phyloP scores from a whole-genome alignment of 2,113 vertebrate genomes.

The Dicrurus megarhynchus region DNA sequence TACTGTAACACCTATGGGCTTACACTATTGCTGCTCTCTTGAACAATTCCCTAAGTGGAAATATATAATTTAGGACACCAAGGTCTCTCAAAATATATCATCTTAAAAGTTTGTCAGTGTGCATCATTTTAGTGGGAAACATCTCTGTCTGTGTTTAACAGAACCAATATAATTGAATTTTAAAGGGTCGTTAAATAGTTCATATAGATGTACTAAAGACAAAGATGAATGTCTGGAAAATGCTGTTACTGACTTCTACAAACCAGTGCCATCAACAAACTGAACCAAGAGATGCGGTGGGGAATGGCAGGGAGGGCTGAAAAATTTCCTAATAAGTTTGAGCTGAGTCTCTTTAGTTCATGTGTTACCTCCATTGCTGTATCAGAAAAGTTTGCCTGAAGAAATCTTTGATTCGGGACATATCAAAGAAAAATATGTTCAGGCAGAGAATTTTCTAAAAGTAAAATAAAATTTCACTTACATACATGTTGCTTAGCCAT shows the following conservation, averaged over 20 bases:
- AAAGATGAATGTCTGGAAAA: neutral
- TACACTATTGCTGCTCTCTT: conserved; percentile 55
- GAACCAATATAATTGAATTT: neutral
- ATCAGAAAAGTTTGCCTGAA: neutral
- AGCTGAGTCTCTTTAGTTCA: neutral
- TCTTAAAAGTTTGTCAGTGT: neutral
- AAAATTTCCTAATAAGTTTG: neutral
- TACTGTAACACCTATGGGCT: conserved; percentile 61
- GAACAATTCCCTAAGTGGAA: conserved; percentile 60
- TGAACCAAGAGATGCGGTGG: neutral
- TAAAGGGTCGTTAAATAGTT: neutral
- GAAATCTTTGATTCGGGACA: neutral
- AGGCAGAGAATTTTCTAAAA: neutral
- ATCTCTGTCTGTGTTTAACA: neutral
- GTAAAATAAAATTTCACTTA: neutral
- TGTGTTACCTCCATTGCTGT: neutral
- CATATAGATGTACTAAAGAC: neutral
- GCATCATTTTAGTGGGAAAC: conserved; percentile 13
- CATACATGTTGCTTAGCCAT: neutral
- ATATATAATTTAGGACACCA: conserved; percentile 69
- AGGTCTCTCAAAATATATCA: conserved; percentile 15
- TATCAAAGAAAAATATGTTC: neutral
- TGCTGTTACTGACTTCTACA: neutral
- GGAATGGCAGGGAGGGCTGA: neutral
- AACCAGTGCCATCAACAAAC: neutral